Evolutionary conservation across 2,797 vertebrate genomes (phyloP), one percentile per base, ranked within the genome.

Genomic region (Pipistrellus pipistrellus): DNA sequence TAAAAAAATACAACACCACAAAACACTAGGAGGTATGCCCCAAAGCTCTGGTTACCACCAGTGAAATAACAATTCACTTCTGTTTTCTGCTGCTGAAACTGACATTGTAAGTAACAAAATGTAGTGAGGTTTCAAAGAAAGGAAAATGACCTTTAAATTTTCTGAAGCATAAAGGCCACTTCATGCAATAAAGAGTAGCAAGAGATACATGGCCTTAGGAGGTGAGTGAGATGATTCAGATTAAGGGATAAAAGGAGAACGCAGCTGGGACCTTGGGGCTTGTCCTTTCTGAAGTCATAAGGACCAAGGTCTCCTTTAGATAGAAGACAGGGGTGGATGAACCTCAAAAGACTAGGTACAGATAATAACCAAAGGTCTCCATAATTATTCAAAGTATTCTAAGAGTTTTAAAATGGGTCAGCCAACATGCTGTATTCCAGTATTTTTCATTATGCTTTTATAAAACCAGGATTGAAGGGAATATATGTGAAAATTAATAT

Each of bases 91-190:
- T 97, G 84, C 96, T 94, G 83, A 23, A 80, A 90, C 97, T 96
- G 93, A 97, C 96, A 97, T 95, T 97, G 30, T 86, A 15, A 98
- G 92, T 97, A 96, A 97, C 91, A 98, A 97, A 97, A 98, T 88
- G 68, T 95, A 97, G 95, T 84, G 92, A 97, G n/a, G 95, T 97
- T 97, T 98, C 93, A 97, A 96, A 97, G 94, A 97, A 97, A 97
- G 62, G 97, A 97, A 97, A 96, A 97, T 97, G 97, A 98, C 97
- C 97, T 98, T 98, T 97, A 97, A 97, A 96, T 98, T 97, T 98
- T 97, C 91, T 97, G 92, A 97, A 96, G 0, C 35, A 57, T 98
- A 97, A 95, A 95, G 92, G 73, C 80, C 82, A 80, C 3, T 76
- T 96, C 95, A 93, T 87, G 94, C 93, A 96, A 97, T 82, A 96